These are phyloP conservation scores for Caenorhabditis doughertyi DNA, from an alignment of 2,888 invertebrate genomes.

Conservation along the genomic window DNA sequence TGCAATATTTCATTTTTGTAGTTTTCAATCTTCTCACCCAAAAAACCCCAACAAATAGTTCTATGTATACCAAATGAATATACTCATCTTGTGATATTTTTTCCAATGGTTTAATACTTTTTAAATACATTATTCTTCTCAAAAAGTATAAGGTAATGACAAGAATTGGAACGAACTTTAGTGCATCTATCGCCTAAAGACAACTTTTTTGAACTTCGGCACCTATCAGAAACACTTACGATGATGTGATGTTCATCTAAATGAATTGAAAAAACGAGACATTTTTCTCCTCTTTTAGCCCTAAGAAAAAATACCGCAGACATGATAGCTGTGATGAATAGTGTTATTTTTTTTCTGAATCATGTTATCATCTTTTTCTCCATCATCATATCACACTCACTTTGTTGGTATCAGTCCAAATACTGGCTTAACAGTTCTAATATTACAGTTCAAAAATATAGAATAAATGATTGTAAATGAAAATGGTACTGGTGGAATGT, in stretches of 20 bases:
- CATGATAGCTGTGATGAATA: background rate
- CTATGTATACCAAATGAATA: slow-evolving; percentile 4
- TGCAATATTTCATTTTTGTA: background rate
- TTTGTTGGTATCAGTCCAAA: slow-evolving; percentile 6
- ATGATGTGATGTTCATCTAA: background rate
- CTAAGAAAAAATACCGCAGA: background rate
- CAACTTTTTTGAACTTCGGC: background rate
- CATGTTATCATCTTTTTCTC: background rate
- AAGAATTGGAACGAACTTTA: slow-evolving; percentile 13
- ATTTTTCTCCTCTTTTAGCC: background rate
- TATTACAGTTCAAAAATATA: background rate
- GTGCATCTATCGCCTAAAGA: slow-evolving; percentile 23
- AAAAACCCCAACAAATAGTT: slow-evolving; percentile 10
- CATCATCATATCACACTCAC: background rate
- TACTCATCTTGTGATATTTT: background rate
- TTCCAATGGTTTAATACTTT: background rate
- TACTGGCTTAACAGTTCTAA: background rate
- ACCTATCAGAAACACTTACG: slow-evolving; percentile 1
- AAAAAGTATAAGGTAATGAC: background rate
- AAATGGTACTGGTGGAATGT: slow-evolving; percentile 21
- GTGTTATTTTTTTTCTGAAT: background rate
- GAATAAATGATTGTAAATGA: slow-evolving; percentile 10
- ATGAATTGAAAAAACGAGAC: background rate
- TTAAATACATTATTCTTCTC: background rate
- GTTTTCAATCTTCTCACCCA: slow-evolving; percentile 23